Percentiles rank a stretch among this genome's conserved stretches.
Evolutionary conservation across 2,888 invertebrate species (phyloP).

Genomic region (Tribolium freemani): DNA sequence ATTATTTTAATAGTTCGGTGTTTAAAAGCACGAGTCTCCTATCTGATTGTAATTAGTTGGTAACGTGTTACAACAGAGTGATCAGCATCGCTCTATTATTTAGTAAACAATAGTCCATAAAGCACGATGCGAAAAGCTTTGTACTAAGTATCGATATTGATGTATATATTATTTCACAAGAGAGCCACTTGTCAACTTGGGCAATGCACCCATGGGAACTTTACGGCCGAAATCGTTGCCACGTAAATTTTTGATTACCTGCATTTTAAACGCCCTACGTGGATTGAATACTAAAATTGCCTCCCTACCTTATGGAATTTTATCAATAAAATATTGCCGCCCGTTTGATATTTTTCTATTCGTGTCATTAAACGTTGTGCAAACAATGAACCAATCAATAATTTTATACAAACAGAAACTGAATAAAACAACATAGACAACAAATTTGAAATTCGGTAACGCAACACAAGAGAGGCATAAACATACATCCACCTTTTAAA

Average conservation of each 20-base stretch:
- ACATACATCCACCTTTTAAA: slow-evolving; percentile 27
- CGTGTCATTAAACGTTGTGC: background rate
- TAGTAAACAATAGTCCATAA: slow-evolving; percentile 52
- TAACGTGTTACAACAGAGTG: slow-evolving; percentile 37
- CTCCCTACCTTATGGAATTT: slow-evolving; percentile 38
- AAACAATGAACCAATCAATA: slow-evolving; percentile 6
- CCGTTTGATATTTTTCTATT: slow-evolving; percentile 36
- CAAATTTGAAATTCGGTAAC: slow-evolving; percentile 23
- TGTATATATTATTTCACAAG: slow-evolving; percentile 57
- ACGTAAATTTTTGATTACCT: slow-evolving; percentile 54
- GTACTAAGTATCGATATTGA: slow-evolving; percentile 54
- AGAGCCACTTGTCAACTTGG: slow-evolving; percentile 57
- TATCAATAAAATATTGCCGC: slow-evolving; percentile 43
- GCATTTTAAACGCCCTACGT: slow-evolving; percentile 49
- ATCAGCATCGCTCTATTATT: slow-evolving; percentile 48
- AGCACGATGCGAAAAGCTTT: slow-evolving; percentile 51
- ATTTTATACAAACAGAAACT: slow-evolving; percentile 11
- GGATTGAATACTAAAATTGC: slow-evolving; percentile 47
- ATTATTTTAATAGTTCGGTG: background rate
- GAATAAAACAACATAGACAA: slow-evolving; percentile 7
- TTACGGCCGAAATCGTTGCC: slow-evolving; percentile 50
- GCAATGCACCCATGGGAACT: slow-evolving; percentile 51
- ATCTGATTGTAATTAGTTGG: slow-evolving; percentile 36
- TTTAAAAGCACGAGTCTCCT: slow-evolving; percentile 14
- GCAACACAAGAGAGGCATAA: slow-evolving; percentile 19